Conservation (phyloP, 2,797 vertebrate species). For the Hyperoplus immaculatus region DNA sequence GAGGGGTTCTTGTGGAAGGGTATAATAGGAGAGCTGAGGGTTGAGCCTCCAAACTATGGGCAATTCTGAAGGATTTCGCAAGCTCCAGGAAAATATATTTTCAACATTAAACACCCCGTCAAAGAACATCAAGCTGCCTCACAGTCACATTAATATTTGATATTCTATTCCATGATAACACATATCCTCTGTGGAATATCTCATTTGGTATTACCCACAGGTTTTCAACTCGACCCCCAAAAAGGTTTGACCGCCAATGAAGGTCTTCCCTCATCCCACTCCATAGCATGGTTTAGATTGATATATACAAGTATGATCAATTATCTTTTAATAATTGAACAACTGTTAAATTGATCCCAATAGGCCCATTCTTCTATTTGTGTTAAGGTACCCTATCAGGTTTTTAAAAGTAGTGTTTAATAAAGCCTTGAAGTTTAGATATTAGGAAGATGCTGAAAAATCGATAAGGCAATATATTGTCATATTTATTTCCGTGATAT, state of each 20-base stretch:
- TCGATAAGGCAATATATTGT: too few relatives aligned
- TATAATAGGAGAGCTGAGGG: slow-evolving; percentile 41
- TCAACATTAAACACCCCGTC: slow-evolving; percentile 48
- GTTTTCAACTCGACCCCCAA: slow-evolving; percentile 30
- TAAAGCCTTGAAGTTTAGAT: background rate
- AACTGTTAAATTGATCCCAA: too few relatives aligned
- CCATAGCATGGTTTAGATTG: too few relatives aligned
- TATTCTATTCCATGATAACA: slow-evolving; percentile 48
- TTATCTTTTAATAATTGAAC: too few relatives aligned
- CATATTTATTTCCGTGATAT: too few relatives aligned
- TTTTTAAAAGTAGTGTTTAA: background rate
- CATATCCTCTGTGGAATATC: slow-evolving; percentile 45
- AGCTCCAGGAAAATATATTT: slow-evolving; percentile 44
- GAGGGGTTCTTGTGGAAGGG: slow-evolving; percentile 39
- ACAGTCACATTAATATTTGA: slow-evolving; percentile 73
- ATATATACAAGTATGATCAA: too few relatives aligned
- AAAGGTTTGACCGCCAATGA: slow-evolving; percentile 20
- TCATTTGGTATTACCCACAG: slow-evolving; percentile 33
- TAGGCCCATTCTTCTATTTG: background rate
- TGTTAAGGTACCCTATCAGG: background rate
- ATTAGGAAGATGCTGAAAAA: too few relatives aligned
- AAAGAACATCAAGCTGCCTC: slow-evolving; percentile 46
- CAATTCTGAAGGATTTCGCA: slow-evolving; percentile 52
- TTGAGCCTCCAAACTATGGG: slow-evolving; percentile 29
- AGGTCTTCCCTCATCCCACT: too few relatives aligned